Conservation (phyloP, 2,797 vertebrate genomes). For the Triplophysa bombifrons region DNA sequence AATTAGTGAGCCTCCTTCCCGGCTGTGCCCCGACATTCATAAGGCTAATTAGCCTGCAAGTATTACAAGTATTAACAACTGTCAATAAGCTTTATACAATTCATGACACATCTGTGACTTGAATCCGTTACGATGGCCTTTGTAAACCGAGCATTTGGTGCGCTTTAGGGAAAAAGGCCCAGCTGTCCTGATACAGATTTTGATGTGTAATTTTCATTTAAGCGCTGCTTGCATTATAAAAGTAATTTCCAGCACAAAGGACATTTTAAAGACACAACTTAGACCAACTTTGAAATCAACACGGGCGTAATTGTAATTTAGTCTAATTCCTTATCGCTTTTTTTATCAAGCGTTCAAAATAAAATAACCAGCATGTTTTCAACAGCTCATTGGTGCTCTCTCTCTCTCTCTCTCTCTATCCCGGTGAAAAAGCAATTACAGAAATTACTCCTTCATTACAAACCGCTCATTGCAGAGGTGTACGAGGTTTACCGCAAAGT, state of each 20-base stretch:
- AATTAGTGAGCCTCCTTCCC: slow-evolving; percentile 32
- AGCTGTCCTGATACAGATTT: slow-evolving; percentile 32
- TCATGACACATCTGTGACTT: slow-evolving; percentile 43
- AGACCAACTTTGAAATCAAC: slow-evolving; percentile 8
- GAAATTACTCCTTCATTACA: slow-evolving; percentile 43
- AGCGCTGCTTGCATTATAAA: not conserved
- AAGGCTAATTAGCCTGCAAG: slow-evolving; percentile 33
- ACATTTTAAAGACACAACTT: slow-evolving; percentile 21
- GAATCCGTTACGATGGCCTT: slow-evolving; percentile 34
- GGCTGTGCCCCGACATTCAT: slow-evolving; percentile 33
- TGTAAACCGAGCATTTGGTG: slow-evolving; percentile 26
- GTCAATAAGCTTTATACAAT: slow-evolving; percentile 46
- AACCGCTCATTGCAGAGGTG: slow-evolving; percentile 41
- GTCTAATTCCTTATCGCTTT: not conserved
- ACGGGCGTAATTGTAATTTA: slow-evolving; percentile 12
- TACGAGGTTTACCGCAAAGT: slow-evolving; percentile 52
- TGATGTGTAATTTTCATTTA: not conserved
- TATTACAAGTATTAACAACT: slow-evolving; percentile 42
- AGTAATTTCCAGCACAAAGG: not conserved
- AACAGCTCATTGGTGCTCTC: slow-evolving; percentile 16
- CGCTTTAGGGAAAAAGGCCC: slow-evolving; percentile 28
- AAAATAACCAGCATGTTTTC: slow-evolving; percentile 28
- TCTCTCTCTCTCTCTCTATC: slow-evolving; percentile 3
- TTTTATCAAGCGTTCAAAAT: not conserved
- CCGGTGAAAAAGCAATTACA: slow-evolving; percentile 38